A percentile compares a stretch with the other conserved stretches of the same genome.
These are phyloP conservation scores for Tragulus kanchil DNA, from an alignment of 2,113 vertebrate species.

Conservation along the genomic window DNA sequence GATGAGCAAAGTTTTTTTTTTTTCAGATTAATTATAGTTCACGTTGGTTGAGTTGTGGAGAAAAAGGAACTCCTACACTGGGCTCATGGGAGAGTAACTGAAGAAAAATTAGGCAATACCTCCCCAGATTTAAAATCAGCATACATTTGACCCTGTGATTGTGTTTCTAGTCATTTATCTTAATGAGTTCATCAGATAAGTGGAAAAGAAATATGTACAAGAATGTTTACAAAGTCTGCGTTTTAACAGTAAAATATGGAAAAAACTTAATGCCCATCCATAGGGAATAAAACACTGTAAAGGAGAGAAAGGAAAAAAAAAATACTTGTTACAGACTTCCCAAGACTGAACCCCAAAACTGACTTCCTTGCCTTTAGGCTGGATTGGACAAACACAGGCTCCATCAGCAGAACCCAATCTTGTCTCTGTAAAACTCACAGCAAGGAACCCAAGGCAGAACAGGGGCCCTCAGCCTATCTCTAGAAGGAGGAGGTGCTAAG, in stretches of 20 bases:
- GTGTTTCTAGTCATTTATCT: conserved; percentile 30
- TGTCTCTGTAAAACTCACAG: neutral
- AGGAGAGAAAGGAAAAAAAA: neutral
- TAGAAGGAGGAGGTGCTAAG: neutral
- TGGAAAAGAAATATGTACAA: neutral
- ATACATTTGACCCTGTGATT: neutral
- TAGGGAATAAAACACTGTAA: neutral
- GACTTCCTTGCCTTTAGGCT: neutral
- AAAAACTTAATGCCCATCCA: neutral
- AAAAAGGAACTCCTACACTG: conserved; percentile 30
- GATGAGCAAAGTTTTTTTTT: conserved; percentile 64
- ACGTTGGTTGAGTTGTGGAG: neutral
- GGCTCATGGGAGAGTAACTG: neutral
- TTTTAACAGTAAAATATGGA: conserved; percentile 10
- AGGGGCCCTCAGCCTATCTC: neutral
- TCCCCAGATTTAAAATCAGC: conserved; percentile 52
- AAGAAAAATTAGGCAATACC: conserved; percentile 43
- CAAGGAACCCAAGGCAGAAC: neutral
- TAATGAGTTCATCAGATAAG: conserved; percentile 7
- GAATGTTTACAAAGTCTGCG: neutral
- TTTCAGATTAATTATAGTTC: conserved; percentile 55
- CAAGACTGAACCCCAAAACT: neutral
- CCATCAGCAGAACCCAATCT: neutral
- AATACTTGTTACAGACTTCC: neutral
- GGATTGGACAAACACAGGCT: neutral